A percentile compares a stretch with the other conserved stretches of the same genome.
phyloP scores from a whole-genome alignment of 53 echinoderm and acorn worm genomes.

The Glandiceps talaboti region DNA sequence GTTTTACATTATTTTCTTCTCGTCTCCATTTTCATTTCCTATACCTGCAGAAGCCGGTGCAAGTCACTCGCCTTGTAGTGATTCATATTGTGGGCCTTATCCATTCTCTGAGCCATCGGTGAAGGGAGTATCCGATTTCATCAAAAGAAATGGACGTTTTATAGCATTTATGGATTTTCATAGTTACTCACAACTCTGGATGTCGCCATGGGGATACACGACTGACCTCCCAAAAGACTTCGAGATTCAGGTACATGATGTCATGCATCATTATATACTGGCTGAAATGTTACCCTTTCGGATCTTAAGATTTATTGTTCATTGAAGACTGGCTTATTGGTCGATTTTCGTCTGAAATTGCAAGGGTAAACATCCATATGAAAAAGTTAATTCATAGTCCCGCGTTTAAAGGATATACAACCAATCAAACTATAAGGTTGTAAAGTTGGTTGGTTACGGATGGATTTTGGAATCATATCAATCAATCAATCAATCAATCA shows the following conservation, averaged over 20 bases:
- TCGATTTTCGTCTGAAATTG: no score
- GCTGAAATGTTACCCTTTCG: not conserved
- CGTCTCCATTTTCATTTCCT: no score
- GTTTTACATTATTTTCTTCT: no score
- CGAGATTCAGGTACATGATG: not conserved
- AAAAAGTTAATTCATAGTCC: no score
- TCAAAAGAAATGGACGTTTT: not conserved
- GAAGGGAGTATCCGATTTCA: not conserved
- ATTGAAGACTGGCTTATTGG: not conserved
- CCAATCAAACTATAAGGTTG: no score
- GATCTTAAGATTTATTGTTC: not conserved
- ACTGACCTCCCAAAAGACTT: not conserved
- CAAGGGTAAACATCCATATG: not conserved
- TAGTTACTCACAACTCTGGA: not conserved
- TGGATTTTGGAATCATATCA: no score
- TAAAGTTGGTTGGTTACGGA: no score
- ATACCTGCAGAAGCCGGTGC: not conserved
- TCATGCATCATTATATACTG: not conserved
- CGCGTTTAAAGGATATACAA: no score
- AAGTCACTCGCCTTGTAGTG: not conserved
- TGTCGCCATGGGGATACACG: not conserved
- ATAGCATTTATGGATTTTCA: not conserved
- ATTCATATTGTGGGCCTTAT: not conserved
- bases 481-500: no score
- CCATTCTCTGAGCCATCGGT: not conserved